Conservation (phyloP, 2,888 invertebrate genomes). For the Macrophya annulata region DNA sequence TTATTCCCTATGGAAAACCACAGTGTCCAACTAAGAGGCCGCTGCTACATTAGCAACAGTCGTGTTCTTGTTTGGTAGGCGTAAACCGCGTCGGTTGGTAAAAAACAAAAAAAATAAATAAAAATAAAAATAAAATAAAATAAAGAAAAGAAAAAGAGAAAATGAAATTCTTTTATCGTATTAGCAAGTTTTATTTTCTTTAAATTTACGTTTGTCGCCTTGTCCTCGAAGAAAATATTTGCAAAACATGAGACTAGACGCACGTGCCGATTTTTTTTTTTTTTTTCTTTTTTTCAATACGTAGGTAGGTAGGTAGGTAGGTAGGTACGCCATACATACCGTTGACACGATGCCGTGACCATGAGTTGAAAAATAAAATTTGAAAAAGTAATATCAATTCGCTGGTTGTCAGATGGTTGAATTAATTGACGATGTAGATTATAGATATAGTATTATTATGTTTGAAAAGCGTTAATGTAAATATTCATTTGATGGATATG, state of each 20-base stretch:
- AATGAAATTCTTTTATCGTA: background rate
- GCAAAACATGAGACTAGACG: constrained; percentile 34
- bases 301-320: too few species aligned
- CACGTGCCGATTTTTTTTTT: constrained; percentile 30
- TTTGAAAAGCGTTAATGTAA: constrained; percentile 8
- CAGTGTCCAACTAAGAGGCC: background rate
- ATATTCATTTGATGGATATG: constrained; percentile 32
- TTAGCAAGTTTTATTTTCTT: constrained; percentile 5
- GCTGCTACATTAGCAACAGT: background rate
- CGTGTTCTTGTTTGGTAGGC: background rate
- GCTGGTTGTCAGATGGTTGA: constrained; percentile 27
- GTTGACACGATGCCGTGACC: background rate
- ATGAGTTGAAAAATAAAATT: constrained; percentile 8
- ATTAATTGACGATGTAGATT: constrained; percentile 30
- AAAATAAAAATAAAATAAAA: background rate
- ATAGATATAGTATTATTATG: constrained; percentile 6
- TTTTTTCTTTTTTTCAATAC: constrained; percentile 1
- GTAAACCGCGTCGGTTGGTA: background rate
- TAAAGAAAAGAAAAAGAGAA: background rate
- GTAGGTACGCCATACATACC: background rate
- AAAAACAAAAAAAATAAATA: background rate
- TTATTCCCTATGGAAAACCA: constrained; percentile 1
- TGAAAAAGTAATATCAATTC: constrained; percentile 35
- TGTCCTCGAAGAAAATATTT: background rate
- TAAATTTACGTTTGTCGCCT: background rate